Evolutionary conservation across 2,797 vertebrate species (phyloP), one percentile per base, ranked within the genome.

Genomic region (Prionace glauca): DNA sequence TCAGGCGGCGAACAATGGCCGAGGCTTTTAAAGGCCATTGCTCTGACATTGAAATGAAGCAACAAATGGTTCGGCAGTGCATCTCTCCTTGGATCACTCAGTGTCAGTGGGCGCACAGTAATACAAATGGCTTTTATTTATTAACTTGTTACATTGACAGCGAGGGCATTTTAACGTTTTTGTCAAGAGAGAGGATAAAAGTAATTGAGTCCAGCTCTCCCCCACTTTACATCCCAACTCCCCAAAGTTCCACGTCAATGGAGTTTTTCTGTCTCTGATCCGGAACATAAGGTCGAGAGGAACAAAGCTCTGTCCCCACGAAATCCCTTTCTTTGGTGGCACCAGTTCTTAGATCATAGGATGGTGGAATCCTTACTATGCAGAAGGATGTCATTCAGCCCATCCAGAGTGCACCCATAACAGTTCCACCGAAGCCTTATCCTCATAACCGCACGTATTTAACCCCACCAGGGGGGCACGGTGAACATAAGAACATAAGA

Each of bases 91-190:
- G 96, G 97, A 97, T 97, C 97, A 97, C 97, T 97, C 97, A 96
- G 90, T 36, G 96, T 97, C 97, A 96, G 90, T 36, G 96, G n/a
- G 3, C 96, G 97, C 97, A 96, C 77, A 96, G 97, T 97, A 97
- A 97, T 96, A 98, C 97, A 98, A 98, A 98, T 98, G 98, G 98
- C 98, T 98, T 98, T 98, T 98, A 98, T 98, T 98, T 98, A 98
- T 98, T 98, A 98, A 98, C 97, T 98, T 97, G 97, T 97, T 96
- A 97, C 97, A 97, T 96, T 97, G 97, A 98, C 98, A 98, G 98
- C 96, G 97, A 97, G 98, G 97, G 97, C 98, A 98, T 98, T 98
- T 98, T 98, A 98, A 98, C 98, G 98, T 98, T 98, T 20, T 56
- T 56, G 50, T 56, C 3, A 56, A 56, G 50, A 56, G 50, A 56